Base-by-base conservation (phyloP, 35 echinoderm and acorn worm genomes). In the Heliocidaris erythrogramma region DNA sequence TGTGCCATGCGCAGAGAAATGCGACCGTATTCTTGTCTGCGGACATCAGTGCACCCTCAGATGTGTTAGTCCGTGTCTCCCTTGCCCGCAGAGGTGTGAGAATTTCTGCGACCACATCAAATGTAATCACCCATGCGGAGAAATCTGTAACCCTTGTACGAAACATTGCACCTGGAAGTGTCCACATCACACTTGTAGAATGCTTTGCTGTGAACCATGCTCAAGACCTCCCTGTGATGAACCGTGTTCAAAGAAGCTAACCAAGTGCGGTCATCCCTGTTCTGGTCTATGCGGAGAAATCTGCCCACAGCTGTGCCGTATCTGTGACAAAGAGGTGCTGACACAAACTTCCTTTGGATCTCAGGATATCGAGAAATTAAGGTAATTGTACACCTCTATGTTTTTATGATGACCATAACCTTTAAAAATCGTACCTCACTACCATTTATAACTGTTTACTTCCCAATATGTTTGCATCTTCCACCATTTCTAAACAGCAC, bases 221-320 rank as follows among this genome's bases (percentile, higher is more conserved):
- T 53, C 88, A n/a, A 49, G 85, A 95, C 16, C 30, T 2, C 5
- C 85, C 27, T 96, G 94, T 65, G 30, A 96, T 60, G 53, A 95
- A 94, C 95, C 95, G 9, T 93, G 96, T 85, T 53, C n/a, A 8
- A 93, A 93, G 84, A 56, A 9, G 4, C 90, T 93, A 5, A 35
- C 16, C 5, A 84, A 85, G 84, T 97, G 96, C 91, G 71, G 85
- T 18, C 97, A 98, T 92, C 94, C 49, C 7, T 98, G 97, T 78
- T 86, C 95, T 49, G 97, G 97, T 88, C 69, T 98, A 12, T 98
- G 97, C 48, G 96, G 96, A 65, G 97, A 98, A 78, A 90, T 84
- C 21, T 98, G 97, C 49, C 97, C 97, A 29, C 90, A 88, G 2
- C 85, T 86, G 49, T 98, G 97, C 78, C 78, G 95, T 31, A 94